Evolutionary conservation across 2,888 invertebrate species (phyloP).

Genomic region (Protodeltote pygarga): DNA sequence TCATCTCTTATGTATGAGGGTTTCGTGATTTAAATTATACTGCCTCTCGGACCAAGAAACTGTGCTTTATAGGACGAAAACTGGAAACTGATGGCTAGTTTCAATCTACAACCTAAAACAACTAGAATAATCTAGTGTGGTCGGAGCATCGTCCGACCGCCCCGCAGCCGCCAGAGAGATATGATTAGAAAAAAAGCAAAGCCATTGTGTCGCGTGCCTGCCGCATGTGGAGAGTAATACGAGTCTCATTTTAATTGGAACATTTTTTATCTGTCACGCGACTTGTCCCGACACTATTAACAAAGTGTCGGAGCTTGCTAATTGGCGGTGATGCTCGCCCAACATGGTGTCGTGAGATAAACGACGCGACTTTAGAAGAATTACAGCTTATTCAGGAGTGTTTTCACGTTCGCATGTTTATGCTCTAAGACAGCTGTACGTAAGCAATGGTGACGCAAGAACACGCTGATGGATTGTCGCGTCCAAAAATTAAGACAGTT

Average conservation of each 20-base stretch:
- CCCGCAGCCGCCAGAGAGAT: slow-evolving; percentile 40
- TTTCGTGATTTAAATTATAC: neutral
- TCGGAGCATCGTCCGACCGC: slow-evolving; percentile 20
- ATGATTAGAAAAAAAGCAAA: slow-evolving; percentile 64
- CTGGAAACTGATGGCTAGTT: neutral
- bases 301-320: slow-evolving; percentile 62
- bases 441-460: slow-evolving; percentile 13
- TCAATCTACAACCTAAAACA: slow-evolving; percentile 13
- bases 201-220: slow-evolving; percentile 70
- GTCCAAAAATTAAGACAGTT: slow-evolving; percentile 10
- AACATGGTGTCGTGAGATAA: slow-evolving; percentile 59
- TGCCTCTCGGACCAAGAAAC: neutral
- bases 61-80: slow-evolving; percentile 2
- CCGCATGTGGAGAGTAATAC: slow-evolving; percentile 68
- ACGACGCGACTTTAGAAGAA: slow-evolving; percentile 52
- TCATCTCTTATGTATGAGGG: slow-evolving; percentile 16
- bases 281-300: slow-evolving; percentile 55
- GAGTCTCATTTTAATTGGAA: slow-evolving; percentile 71
- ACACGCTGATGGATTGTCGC: neutral
- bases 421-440: slow-evolving; percentile 8
- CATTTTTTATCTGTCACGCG: slow-evolving; percentile 72
- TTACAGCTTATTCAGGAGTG: slow-evolving; percentile 39
- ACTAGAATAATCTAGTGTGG: slow-evolving; percentile 20
- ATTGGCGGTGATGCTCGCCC: slow-evolving; percentile 64
- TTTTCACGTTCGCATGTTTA: slow-evolving; percentile 41